These are phyloP conservation scores for Penaeus vannamei DNA, from an alignment of 1,140 invertebrate species.

Conservation along the genomic window DNA sequence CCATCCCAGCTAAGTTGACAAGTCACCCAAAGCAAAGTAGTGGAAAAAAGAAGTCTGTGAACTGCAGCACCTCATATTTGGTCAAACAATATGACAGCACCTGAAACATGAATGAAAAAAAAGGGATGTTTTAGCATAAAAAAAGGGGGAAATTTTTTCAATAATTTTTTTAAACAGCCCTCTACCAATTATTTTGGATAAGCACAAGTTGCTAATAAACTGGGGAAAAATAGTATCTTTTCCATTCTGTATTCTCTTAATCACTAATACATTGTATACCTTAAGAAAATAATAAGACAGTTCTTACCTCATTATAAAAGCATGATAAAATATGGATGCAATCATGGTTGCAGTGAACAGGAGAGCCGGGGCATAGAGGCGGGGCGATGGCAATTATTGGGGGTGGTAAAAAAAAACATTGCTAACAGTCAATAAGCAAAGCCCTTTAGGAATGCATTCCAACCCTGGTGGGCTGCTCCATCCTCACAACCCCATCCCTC, in stretches of 20 bases:
- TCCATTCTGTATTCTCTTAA: too few relatives aligned
- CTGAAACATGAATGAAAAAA: constrained; percentile 35
- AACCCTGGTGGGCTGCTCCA: constrained; percentile 80
- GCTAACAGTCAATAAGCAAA: constrained; percentile 86
- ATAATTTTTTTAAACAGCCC: too few relatives aligned
- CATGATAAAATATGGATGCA: constrained; percentile 86
- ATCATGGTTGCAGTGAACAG: constrained; percentile 88
- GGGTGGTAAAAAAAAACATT: constrained; percentile 88
- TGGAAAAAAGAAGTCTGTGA: constrained; percentile 91
- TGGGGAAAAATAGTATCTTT: too few relatives aligned
- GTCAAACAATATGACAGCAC: constrained; percentile 62
- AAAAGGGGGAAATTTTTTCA: background rate
- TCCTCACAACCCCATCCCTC: constrained; percentile 85
- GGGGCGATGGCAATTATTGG: constrained; percentile 81
- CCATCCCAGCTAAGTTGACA: constrained; percentile 85
- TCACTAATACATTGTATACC: too few relatives aligned
- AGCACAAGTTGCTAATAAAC: background rate
- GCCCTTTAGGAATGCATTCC: constrained; percentile 77
- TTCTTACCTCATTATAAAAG: constrained; percentile 74
- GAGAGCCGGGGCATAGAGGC: constrained; percentile 85
- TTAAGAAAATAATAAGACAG: background rate
- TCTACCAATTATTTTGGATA: too few relatives aligned
- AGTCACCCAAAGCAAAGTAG: constrained; percentile 92
- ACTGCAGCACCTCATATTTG: constrained; percentile 80
- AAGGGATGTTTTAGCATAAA: background rate